Conservation (phyloP, 2,888 invertebrate genomes). For the Apamea epomidion region DNA sequence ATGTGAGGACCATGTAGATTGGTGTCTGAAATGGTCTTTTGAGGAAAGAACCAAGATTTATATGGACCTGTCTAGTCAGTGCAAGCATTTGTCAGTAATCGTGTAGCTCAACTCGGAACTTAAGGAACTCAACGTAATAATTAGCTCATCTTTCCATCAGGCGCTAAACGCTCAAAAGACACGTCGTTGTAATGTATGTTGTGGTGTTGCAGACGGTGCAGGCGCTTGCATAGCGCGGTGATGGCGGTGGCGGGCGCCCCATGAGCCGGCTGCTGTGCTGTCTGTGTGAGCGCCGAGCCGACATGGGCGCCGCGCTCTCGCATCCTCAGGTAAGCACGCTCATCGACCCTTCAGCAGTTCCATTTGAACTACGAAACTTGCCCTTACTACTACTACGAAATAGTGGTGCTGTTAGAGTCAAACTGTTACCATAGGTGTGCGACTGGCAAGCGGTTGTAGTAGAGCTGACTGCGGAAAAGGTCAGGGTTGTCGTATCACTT, state of each 20-base stretch:
- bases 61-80: no score
- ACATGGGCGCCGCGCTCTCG: conserved; percentile 89
- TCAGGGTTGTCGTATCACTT: no score
- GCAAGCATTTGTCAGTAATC: no score
- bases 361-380: no score
- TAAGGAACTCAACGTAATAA: no score
- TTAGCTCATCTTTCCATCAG: not conserved
- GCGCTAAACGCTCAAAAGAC: not conserved
- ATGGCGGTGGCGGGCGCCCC: conserved; percentile 82
- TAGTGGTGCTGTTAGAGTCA: not conserved
- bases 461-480: no score
- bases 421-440: not conserved
- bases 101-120: no score
- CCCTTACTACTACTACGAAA: no score
- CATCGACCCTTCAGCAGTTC: not conserved
- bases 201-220: conserved; percentile 58
- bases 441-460: no score
- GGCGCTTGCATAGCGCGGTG: conserved; percentile 74
- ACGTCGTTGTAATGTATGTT: not conserved
- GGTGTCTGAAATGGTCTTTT: no score
- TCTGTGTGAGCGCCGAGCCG: conserved; percentile 83
- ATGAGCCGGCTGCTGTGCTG: conserved; percentile 89
- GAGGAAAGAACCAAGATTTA: no score
- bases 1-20: no score
- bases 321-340: conserved; percentile 75